phyloP scores from a whole-genome alignment of 2,888 invertebrate species.

The Drosophila antonietae region DNA sequence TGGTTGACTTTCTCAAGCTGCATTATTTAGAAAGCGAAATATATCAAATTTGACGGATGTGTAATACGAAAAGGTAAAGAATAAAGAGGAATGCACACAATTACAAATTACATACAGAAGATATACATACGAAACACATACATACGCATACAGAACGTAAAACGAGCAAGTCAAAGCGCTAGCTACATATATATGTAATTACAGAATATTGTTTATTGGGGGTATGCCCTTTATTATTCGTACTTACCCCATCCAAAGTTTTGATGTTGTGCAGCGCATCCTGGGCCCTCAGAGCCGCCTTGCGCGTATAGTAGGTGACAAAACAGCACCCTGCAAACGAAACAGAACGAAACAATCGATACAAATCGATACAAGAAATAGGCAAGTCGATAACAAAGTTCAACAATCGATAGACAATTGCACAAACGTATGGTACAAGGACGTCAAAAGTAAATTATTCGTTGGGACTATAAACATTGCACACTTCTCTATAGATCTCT shows the following conservation, averaged over 20 bases:
- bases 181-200: conserved; percentile 27
- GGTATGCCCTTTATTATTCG: not conserved
- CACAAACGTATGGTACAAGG: conserved; percentile 69
- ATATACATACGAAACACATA: conserved; percentile 29
- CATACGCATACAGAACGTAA: conserved; percentile 53
- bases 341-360: conserved; percentile 83
- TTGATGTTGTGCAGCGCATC: conserved; percentile 99
- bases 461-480: not conserved
- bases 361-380: conserved; percentile 68
- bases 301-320: conserved; percentile 99
- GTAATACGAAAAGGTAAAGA: conserved; percentile 11
- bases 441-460: conserved; percentile 34
- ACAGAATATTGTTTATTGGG: conserved; percentile 5
- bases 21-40: conserved; percentile 61
- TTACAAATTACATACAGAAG: conserved; percentile 23
- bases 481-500: conserved; percentile 15
- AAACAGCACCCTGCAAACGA: conserved; percentile 99
- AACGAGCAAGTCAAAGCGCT: conserved; percentile 69
- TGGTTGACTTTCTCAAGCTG: conserved; percentile 72
- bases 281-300: conserved; percentile 98
- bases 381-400: conserved; percentile 44
- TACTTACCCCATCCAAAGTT: conserved; percentile 98
- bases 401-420: conserved; percentile 63
- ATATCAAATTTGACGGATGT: conserved; percentile 21
- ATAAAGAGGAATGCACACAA: conserved; percentile 11